Evolutionary conservation across 1,140 invertebrate species (phyloP), one percentile per base, ranked within the genome.

Genomic region (Drosophila murphyi): DNA sequence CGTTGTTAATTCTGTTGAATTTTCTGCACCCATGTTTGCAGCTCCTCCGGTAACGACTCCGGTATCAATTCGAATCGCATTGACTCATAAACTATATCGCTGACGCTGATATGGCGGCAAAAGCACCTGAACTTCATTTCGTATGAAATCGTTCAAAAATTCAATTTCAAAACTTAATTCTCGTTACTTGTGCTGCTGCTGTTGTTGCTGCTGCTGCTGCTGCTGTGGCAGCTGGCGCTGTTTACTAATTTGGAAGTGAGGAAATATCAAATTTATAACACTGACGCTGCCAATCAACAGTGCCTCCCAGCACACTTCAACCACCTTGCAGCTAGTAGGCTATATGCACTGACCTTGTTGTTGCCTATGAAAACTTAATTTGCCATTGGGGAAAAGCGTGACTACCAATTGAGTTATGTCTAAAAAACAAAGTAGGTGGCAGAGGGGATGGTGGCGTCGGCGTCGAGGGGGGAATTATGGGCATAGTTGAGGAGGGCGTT

Each of bases 1-100:
- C 72, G 76, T 78, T 72, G 76, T 69, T 72, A 76, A 68, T 90
- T 89, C 86, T 71, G 68, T 59, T 72, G 78, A 72, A 82, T 74
- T 77, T 51, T 54, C 43, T 69, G 72, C 68, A 69, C 67, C 78
- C 67, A 75, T 62, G 60, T 61, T 59, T 43, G 7, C 65, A 43
- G 32, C 20, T 20, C 5, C 51, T 45, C 37, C 51, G 6, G 37
- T 48, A 29, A 4, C 61, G 32, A 56, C 31, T 52, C 48, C 34
- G 31, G 39, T n/a, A 56, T 55, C 52, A 43, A 56, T 10, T 32
- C 48, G 20, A 65, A 52, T 77, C 78, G 60, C 65, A 71, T 52
- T 67, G 77, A 80, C 60, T 89, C 83, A 88, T 88, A 89, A 88
- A 88, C 59, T 83, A 88, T 80, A 80, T 88, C 83, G 76, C 67